Evolutionary conservation across 2,113 vertebrate genomes (phyloP).

Genomic region (Parotia lawesii): DNA sequence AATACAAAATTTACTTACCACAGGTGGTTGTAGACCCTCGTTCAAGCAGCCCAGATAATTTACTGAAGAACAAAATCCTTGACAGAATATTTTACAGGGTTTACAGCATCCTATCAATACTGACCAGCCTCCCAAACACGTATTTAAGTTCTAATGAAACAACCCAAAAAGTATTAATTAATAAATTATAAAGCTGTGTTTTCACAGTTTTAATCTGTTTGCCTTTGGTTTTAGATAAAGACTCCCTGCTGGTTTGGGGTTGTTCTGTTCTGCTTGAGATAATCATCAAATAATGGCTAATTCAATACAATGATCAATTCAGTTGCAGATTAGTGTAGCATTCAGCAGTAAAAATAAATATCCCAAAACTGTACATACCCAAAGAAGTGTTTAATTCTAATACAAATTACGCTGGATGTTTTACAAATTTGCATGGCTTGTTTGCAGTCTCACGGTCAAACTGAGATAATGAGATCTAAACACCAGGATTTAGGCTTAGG

Average conservation of each 20-base stretch:
- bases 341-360: slow-evolving; percentile 7
- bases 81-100: not conserved
- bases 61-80: not conserved
- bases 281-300: slow-evolving; percentile 6
- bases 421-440: not conserved
- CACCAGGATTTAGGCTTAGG: not conserved
- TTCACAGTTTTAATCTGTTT: not conserved
- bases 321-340: not conserved
- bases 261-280: slow-evolving; percentile 9
- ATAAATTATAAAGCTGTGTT: not conserved
- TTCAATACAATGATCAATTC: slow-evolving; percentile 1
- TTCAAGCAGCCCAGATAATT: not conserved
- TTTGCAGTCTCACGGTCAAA: not conserved
- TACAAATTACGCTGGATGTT: not conserved
- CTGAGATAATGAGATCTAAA: slow-evolving; percentile 1
- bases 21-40: not conserved
- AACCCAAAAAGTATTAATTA: not conserved
- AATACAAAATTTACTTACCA: not conserved
- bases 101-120: not conserved
- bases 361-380: not conserved
- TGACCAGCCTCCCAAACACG: not conserved
- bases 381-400: slow-evolving; percentile 7
- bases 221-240: not conserved
- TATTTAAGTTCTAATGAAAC: not conserved
- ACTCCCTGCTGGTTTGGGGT: not conserved